Conservation (phyloP, 2,113 vertebrate genomes). For the Campylomormyrus numenius region DNA sequence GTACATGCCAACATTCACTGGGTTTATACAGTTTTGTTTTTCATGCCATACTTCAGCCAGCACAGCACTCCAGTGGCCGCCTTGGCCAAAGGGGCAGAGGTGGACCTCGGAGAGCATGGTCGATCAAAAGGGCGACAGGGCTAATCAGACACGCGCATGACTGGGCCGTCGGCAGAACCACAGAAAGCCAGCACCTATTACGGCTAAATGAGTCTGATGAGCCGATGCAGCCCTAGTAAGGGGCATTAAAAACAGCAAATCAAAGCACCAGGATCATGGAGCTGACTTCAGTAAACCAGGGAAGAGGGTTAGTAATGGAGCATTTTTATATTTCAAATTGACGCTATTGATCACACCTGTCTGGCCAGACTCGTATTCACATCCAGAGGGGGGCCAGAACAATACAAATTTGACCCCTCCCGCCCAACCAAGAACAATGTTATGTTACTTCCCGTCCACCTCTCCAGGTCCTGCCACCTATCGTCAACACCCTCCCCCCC, state of each 20-base stretch:
- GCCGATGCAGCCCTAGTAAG: not conserved
- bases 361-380: not conserved
- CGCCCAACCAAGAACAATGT: not conserved
- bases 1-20: not conserved
- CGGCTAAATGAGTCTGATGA: not conserved
- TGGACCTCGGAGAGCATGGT: not conserved
- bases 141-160: too few species aligned
- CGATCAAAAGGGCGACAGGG: not conserved
- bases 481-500: not conserved
- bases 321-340: not conserved
- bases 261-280: not conserved
- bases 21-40: not conserved
- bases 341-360: not conserved
- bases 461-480: constrained; percentile 23
- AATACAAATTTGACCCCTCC: not conserved
- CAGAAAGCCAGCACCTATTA: not conserved
- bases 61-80: not conserved
- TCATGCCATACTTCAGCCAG: not conserved
- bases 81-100: not conserved
- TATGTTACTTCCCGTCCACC: constrained; percentile 1
- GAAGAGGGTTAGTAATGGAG: not conserved
- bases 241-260: not conserved
- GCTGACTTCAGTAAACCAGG: not conserved
- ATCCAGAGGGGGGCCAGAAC: not conserved
- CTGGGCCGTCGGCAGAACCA: not conserved